Evolutionary conservation across 2,797 vertebrate species (phyloP).

Genomic region (Pogoniulus pusillus): DNA sequence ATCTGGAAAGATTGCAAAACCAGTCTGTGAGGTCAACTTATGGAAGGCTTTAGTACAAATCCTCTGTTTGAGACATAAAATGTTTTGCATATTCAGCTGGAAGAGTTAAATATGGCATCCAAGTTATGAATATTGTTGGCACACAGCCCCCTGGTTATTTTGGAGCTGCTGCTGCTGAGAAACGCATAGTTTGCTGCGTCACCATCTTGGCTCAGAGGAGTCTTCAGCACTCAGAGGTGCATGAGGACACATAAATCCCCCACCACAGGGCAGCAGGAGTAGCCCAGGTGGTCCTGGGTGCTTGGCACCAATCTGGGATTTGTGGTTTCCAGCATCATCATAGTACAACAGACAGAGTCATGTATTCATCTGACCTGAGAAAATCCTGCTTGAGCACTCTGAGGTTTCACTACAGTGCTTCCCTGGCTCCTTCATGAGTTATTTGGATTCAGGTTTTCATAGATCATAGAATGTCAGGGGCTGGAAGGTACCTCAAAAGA

Average conservation of each 20-base stretch:
- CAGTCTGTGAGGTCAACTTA: slow-evolving; percentile 5
- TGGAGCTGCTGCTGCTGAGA: neutral
- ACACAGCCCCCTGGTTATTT: neutral
- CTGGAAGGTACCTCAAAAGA: too few species aligned
- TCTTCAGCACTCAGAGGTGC: neutral
- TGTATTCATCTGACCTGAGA: neutral
- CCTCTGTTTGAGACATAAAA: neutral
- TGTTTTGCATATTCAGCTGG: slow-evolving; percentile 22
- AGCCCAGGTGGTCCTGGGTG: neutral
- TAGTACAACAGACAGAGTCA: neutral
- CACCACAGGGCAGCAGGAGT: accelerated
- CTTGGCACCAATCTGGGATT: neutral
- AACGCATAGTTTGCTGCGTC: accelerated
- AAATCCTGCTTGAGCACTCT: neutral
- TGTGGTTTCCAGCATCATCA: neutral
- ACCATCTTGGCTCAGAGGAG: neutral
- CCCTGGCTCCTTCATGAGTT: too few species aligned
- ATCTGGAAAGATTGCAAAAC: neutral
- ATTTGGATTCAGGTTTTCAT: too few species aligned
- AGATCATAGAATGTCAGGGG: too few species aligned
- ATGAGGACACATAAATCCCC: neutral
- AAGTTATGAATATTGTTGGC: neutral
- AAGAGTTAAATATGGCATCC: neutral
- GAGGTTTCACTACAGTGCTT: neutral
- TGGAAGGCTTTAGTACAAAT: slow-evolving; percentile 23